Percentiles rank a stretch among this genome's conserved stretches.
phyloP scores from a whole-genome alignment of 2,113 vertebrate species.

The Cryptomyrus ogoouensis region DNA sequence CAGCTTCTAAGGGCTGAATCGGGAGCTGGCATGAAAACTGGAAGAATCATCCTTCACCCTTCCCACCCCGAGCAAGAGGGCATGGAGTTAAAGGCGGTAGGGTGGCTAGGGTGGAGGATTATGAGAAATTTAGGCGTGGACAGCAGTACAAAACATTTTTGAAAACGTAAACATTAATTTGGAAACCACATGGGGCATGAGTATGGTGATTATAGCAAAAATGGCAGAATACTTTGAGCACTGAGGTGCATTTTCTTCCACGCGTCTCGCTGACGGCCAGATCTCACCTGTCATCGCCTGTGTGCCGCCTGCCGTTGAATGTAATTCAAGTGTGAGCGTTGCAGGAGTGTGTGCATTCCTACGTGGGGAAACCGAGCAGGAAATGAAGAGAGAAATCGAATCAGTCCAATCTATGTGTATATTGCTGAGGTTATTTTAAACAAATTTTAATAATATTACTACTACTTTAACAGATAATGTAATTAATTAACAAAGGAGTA shows the following conservation, averaged over 20 bases:
- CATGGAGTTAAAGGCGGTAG: background rate
- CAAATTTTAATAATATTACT: conserved; percentile 57
- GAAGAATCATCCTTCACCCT: conserved; percentile 18
- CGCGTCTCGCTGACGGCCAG: background rate
- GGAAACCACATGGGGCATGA: background rate
- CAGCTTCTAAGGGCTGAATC: background rate
- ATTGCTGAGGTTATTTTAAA: conserved; percentile 54
- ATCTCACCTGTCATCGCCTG: conserved; percentile 36
- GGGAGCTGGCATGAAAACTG: conserved; percentile 25
- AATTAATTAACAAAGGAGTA: conserved; percentile 36
- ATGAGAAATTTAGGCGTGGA: conserved; percentile 10
- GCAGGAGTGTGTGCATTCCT: conserved; percentile 48
- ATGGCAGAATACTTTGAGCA: background rate
- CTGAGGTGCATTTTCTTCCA: conserved; percentile 27
- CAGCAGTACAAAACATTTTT: conserved; percentile 9
- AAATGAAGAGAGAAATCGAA: conserved; percentile 37
- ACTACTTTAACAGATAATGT: conserved; percentile 43
- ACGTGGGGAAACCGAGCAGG: conserved; percentile 38
- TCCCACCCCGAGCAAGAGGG: background rate
- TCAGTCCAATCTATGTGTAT: conserved; percentile 41
- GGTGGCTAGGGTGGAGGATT: conserved; percentile 12
- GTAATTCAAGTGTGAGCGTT: conserved; percentile 55
- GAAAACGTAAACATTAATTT: background rate
- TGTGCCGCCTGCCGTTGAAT: conserved; percentile 49
- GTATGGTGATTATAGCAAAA: background rate